Base-by-base conservation (phyloP, 2,888 invertebrate species). In the Hetaerina titia region DNA sequence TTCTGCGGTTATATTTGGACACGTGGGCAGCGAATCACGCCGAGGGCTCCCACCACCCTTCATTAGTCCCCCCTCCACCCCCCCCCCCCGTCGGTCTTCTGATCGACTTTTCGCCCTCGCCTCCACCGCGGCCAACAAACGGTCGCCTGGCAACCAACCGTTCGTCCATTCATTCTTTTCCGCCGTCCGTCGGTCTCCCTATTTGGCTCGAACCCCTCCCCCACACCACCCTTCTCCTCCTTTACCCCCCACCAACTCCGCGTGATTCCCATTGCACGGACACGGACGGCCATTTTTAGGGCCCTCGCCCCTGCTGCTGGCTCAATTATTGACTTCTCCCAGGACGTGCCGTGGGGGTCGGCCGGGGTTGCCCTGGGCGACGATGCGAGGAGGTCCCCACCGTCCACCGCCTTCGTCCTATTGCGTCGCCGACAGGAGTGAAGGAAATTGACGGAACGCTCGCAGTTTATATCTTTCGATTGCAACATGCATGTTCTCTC, bases 141-240 rank as follows among this genome's bases (percentile, higher is more conserved):
- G 81, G 81, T 81, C 81, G 81, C 81, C 81, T 81, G 81, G 81
- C 81, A 81, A 81, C 81, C 69, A 69, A 9, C 69, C 69, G 81
- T 15, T 31, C 81, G 81, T 15, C 81, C 81, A 81, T 81, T 31
- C 81, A 81, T 81, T 81, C 81, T 13, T 8, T 4, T n/a, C 22
- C 81, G 11, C 81, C 19, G 13, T 45, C 45, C 45, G 45, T 45
- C 45, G 45, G 45, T 45, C 45, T 45, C 45, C 45, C 45, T 2
- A 45, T 4, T 45, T 45, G 45, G 45, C 45, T 45, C 45, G 45
- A 45, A 45, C 45, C 45, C 45, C 45, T 4, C 45, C 45, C 45
- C 45, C 45, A 45, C 45, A 45, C 45, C 63, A 17, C 63, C 63
- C 63, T 17, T 1, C 5, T 17, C 63, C 63, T 63, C 63, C 17